Percentiles rank a stretch among this genome's conserved stretches.
These are phyloP conservation scores for Tor tambroides DNA, from an alignment of 2,113 vertebrate species.

Conservation along the genomic window DNA sequence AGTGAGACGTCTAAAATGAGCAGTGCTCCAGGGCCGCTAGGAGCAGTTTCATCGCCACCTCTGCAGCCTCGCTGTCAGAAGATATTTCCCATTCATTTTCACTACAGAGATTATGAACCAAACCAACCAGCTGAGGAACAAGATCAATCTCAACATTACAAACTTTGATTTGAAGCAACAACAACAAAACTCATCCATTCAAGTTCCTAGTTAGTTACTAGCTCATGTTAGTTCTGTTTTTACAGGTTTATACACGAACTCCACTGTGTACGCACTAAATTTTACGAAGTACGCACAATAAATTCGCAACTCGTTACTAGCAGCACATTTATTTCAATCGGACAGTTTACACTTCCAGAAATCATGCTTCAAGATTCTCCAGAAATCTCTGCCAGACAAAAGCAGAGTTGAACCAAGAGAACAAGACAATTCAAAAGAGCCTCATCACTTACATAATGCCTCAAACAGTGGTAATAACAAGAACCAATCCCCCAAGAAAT, in stretches of 20 bases:
- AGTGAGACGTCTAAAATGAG: constrained; percentile 2
- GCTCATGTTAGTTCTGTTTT: not conserved
- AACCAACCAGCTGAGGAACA: not conserved
- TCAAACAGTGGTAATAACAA: constrained; percentile 52
- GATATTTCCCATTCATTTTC: not conserved
- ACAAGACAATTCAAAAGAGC: constrained; percentile 63
- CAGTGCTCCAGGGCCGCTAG: not conserved
- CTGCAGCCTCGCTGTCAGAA: not conserved
- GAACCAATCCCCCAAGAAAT: constrained; percentile 21
- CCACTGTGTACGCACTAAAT: not conserved
- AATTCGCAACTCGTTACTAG: constrained; percentile 48
- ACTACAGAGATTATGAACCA: not conserved
- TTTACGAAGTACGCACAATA: not conserved
- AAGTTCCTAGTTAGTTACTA: too few species aligned
- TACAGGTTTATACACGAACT: not conserved
- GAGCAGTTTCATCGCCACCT: not conserved
- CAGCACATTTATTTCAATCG: constrained; percentile 76
- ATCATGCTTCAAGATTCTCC: constrained; percentile 74
- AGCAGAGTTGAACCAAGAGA: constrained; percentile 59
- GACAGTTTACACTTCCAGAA: constrained; percentile 74
- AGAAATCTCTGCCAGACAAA: constrained; percentile 62
- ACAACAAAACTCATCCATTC: not conserved
- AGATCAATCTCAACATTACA: not conserved
- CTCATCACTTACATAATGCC: constrained; percentile 64
- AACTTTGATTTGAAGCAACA: not conserved